Conservation (phyloP, 23 tunicate genomes). For the Phallusia fumigata region DNA sequence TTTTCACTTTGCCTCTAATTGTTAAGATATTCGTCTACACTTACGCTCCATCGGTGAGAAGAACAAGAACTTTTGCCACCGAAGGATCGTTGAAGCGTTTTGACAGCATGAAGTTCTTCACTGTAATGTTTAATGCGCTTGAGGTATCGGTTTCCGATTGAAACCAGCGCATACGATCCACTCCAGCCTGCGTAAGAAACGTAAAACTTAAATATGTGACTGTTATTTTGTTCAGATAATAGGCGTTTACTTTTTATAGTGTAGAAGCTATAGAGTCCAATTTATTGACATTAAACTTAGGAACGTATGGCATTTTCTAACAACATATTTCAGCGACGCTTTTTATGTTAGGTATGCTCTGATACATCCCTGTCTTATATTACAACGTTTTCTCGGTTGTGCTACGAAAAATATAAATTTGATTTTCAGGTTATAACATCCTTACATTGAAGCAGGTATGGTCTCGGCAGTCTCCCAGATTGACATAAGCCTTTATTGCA, state of each 20-base stretch:
- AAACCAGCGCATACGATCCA: background rate
- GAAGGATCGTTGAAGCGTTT: conserved; percentile 37
- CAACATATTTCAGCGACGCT: too few relatives aligned
- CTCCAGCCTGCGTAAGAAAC: background rate
- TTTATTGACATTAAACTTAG: too few relatives aligned
- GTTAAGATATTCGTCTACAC: background rate
- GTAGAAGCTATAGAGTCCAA: too few relatives aligned
- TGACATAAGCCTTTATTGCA: conserved; percentile 11
- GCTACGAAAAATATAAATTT: too few relatives aligned
- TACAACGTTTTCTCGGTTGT: too few relatives aligned
- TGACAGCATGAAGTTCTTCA: conserved; percentile 40
- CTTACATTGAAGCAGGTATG: conserved; percentile 30
- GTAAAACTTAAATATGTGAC: background rate
- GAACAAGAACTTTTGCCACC: conserved; percentile 41
- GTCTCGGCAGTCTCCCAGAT: conserved; percentile 31
- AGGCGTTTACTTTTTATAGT: too few relatives aligned
- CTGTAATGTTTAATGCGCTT: conserved; percentile 65
- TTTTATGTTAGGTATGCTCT: too few relatives aligned
- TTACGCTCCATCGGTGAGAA: conserved; percentile 67
- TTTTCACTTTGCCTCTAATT: background rate
- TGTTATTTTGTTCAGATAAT: background rate
- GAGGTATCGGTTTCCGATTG: conserved; percentile 45
- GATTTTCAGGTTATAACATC: too few relatives aligned
- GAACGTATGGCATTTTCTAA: too few relatives aligned
- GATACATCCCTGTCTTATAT: too few relatives aligned